These are phyloP conservation scores for Nineta flava DNA, from an alignment of 2,888 invertebrate species.

Conservation along the genomic window DNA sequence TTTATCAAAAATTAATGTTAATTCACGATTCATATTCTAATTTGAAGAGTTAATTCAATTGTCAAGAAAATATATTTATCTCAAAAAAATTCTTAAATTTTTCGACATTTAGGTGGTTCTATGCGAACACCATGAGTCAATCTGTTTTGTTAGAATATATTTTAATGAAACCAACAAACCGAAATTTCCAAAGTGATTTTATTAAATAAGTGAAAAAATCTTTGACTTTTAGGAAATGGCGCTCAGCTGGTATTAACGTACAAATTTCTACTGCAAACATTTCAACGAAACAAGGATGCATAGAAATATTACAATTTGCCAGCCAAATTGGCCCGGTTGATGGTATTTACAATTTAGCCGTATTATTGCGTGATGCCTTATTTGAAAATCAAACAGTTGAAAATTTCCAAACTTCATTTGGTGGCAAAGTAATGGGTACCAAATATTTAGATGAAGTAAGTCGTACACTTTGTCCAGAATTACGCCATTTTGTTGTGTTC, in stretches of 20 bases:
- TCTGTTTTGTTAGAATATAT: too few species aligned
- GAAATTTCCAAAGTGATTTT: too few species aligned
- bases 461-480: slow-evolving; percentile 35
- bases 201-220: too few species aligned
- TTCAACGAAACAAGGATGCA: slow-evolving; percentile 51
- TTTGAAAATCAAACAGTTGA: slow-evolving; percentile 62
- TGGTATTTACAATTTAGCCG: slow-evolving; percentile 82
- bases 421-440: slow-evolving; percentile 72
- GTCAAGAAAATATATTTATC: too few species aligned
- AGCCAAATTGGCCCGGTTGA: slow-evolving; percentile 50
- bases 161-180: too few species aligned
- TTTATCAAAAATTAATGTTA: background rate
- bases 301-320: slow-evolving; percentile 47
- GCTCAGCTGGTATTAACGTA: slow-evolving; percentile 49
- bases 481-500: slow-evolving; percentile 72
- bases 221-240: slow-evolving; percentile 40
- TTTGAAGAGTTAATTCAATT: background rate
- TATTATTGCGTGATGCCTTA: slow-evolving; percentile 56
- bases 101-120: too few species aligned
- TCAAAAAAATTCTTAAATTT: too few species aligned
- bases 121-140: too few species aligned
- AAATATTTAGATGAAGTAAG: slow-evolving; percentile 54
- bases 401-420: slow-evolving; percentile 47
- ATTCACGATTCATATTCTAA: too few species aligned
- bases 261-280: slow-evolving; percentile 55